Conservation (phyloP, 1,140 invertebrate genomes). For the Dolichoris vasculosae region DNA sequence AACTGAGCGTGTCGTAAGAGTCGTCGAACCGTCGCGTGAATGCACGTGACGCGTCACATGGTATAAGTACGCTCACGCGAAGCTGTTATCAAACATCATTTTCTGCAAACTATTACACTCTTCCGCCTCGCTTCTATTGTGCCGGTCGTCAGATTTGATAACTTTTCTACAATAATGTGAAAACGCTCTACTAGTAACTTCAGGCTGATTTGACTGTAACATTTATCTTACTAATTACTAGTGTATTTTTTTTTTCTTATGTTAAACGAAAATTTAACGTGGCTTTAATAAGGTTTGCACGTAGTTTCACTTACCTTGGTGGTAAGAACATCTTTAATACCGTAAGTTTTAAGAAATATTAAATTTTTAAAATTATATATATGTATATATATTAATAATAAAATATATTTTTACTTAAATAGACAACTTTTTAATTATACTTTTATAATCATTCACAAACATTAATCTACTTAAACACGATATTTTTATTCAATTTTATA, state of each 20-base stretch:
- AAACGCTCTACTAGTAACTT: too few relatives aligned
- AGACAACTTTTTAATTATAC: too few relatives aligned
- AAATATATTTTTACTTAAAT: too few relatives aligned
- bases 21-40: not conserved
- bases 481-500: too few relatives aligned
- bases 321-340: not conserved
- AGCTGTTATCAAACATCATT: slow-evolving; percentile 2
- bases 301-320: not conserved
- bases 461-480: too few relatives aligned
- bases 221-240: not conserved
- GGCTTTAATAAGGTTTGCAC: not conserved
- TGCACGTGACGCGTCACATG: slow-evolving; percentile 43
- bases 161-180: too few relatives aligned
- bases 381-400: too few relatives aligned
- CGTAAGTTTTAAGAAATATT: not conserved
- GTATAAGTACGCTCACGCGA: not conserved
- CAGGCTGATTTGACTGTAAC: too few relatives aligned
- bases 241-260: not conserved
- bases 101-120: not conserved
- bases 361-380: too few relatives aligned
- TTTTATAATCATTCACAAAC: too few relatives aligned
- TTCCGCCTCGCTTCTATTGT: not conserved
- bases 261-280: not conserved
- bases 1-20: not conserved
- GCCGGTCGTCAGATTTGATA: too few relatives aligned